Percentiles rank a stretch among this genome's conserved stretches.
phyloP scores from a whole-genome alignment of 2,113 vertebrate genomes.

The Rhombomys opimus region DNA sequence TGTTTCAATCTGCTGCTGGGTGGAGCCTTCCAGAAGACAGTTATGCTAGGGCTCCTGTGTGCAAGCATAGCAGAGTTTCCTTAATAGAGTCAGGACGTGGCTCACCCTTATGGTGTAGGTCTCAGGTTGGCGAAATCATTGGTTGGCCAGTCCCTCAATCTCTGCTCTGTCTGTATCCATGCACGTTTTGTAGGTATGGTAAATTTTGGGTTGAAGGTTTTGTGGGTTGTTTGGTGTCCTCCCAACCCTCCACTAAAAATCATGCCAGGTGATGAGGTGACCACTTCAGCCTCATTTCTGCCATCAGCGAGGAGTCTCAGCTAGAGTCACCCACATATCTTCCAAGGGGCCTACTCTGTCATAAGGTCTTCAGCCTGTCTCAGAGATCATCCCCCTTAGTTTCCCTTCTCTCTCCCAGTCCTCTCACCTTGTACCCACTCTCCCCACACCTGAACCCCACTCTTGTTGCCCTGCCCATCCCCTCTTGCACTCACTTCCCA shows the following conservation, averaged over 20 bases:
- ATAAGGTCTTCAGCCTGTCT: too few species aligned
- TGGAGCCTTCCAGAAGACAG: too few species aligned
- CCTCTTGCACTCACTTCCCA: too few species aligned
- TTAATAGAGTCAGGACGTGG: not conserved
- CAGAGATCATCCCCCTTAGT: too few species aligned
- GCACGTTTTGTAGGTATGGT: not conserved
- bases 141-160: not conserved
- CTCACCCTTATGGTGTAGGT: not conserved
- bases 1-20: too few species aligned
- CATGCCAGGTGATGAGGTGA: not conserved
- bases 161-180: not conserved
- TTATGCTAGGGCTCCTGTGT: too few species aligned
- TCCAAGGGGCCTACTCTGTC: too few species aligned
- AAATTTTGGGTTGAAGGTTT: not conserved
- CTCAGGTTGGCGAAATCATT: not conserved
- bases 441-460: too few species aligned
- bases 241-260: not conserved
- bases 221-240: not conserved
- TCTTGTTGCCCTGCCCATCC: too few species aligned
- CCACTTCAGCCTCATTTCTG: not conserved
- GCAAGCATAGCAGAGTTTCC: not conserved
- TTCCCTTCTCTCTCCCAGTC: too few species aligned
- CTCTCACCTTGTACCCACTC: too few species aligned
- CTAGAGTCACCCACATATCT: not conserved
- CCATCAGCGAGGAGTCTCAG: not conserved